A percentile compares a stretch with the other conserved stretches of the same genome.
These are phyloP conservation scores for Neosilurus hyrtlii DNA, from an alignment of 2,797 vertebrate species.

Conservation along the genomic window DNA sequence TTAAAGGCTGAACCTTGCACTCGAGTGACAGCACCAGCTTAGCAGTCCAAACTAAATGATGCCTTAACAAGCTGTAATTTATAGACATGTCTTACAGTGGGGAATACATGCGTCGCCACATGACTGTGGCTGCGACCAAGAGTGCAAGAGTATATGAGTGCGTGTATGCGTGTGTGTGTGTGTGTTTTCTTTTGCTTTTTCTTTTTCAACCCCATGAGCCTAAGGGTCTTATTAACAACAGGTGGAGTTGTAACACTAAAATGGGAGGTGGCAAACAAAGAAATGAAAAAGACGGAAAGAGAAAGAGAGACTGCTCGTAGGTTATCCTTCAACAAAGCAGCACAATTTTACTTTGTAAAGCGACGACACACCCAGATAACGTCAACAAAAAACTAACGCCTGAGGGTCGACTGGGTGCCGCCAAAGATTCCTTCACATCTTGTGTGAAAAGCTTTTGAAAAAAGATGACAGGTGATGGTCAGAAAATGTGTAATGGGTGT, in stretches of 20 bases:
- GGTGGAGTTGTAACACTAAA: conserved; percentile 67
- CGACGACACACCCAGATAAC: conserved; percentile 5
- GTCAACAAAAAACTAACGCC: not conserved
- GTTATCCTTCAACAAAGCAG: conserved; percentile 1
- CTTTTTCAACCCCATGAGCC: conserved; percentile 60
- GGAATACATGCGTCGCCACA: conserved; percentile 66
- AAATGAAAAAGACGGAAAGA: conserved; percentile 35
- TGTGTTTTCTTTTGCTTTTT: conserved; percentile 30
- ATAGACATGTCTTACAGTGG: conserved; percentile 65
- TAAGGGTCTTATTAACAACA: conserved; percentile 77
- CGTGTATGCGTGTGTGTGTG: not conserved
- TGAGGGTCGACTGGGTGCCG: not conserved
- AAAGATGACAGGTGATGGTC: not conserved
- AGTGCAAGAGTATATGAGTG: conserved; percentile 37
- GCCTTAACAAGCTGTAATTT: conserved; percentile 73
- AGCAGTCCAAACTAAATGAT: conserved; percentile 70
- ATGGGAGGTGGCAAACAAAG: conserved; percentile 34
- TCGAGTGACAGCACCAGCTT: conserved; percentile 73
- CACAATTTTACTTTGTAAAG: not conserved
- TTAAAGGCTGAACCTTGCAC: conserved; percentile 71
- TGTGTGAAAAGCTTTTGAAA: not conserved
- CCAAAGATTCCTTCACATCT: not conserved
- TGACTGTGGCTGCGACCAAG: conserved; percentile 54
- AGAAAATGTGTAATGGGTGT: not conserved
- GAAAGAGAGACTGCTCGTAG: conserved; percentile 1